Evolutionary conservation across 2,888 invertebrate genomes (phyloP).

Genomic region (Pandemis heparana): DNA sequence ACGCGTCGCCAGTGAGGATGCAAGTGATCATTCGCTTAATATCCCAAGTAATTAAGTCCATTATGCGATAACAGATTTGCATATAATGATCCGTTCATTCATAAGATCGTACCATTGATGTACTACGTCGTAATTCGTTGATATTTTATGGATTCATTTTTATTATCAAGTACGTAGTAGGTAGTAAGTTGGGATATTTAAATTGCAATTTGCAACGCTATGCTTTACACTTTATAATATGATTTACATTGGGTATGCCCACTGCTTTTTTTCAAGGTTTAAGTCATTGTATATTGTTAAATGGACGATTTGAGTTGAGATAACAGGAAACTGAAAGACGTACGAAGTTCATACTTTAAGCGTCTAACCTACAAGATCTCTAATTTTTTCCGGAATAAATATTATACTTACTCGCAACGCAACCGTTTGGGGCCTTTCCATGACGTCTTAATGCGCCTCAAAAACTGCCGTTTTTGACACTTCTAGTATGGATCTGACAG

Average conservation of each 20-base stretch:
- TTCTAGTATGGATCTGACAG: too few species aligned
- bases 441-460: too few species aligned
- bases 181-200: too few species aligned
- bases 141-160: constrained; percentile 9
- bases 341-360: too few species aligned
- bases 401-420: too few species aligned
- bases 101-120: constrained; percentile 30
- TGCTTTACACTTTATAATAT: background rate
- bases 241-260: background rate
- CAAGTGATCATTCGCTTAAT: constrained; percentile 29
- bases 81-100: constrained; percentile 39
- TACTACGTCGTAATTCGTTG: constrained; percentile 26
- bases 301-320: too few species aligned
- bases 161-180: background rate
- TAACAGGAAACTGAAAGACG: too few species aligned
- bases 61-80: constrained; percentile 39
- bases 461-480: background rate
- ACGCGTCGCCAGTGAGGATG: constrained; percentile 31
- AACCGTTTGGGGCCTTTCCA: too few species aligned
- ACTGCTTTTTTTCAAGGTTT: too few species aligned
- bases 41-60: constrained; percentile 32
- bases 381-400: too few species aligned
- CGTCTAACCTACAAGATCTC: too few species aligned
- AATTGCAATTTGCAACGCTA: background rate
- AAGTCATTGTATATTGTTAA: too few species aligned